Evolutionary conservation across 1,140 invertebrate genomes (phyloP).

Genomic region (Himalopsyche phryganea): DNA sequence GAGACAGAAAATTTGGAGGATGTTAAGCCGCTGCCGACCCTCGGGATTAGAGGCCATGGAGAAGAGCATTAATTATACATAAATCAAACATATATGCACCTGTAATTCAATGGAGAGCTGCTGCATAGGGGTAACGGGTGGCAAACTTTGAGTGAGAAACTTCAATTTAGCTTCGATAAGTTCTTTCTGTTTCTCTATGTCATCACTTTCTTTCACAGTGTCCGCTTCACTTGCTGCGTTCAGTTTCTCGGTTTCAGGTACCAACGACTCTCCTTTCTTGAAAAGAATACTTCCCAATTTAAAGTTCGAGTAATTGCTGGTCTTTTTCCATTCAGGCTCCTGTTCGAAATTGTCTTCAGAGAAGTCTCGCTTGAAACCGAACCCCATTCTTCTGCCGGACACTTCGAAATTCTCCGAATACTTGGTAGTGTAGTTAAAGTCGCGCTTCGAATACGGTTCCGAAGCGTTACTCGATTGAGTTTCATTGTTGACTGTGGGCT

Average conservation of each 20-base stretch:
- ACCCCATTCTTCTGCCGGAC: slow-evolving; percentile 22
- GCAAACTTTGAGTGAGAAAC: slow-evolving; percentile 26
- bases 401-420: slow-evolving; percentile 24
- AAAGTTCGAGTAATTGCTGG: slow-evolving; percentile 15
- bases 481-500: slow-evolving; percentile 9
- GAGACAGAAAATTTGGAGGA: no score
- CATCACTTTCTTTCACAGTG: neutral
- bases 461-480: neutral
- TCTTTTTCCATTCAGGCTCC: neutral
- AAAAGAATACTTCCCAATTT: slow-evolving; percentile 22
- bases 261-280: slow-evolving; percentile 13
- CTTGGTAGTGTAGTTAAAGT: slow-evolving; percentile 22
- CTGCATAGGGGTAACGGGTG: slow-evolving; percentile 27
- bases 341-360: slow-evolving; percentile 9
- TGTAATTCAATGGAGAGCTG: slow-evolving; percentile 28
- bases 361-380: slow-evolving; percentile 18
- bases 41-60: no score
- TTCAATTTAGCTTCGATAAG: slow-evolving; percentile 29
- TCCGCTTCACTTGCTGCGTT: neutral
- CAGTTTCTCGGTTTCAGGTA: slow-evolving; percentile 6
- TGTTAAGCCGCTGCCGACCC: no score
- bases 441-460: slow-evolving; percentile 4
- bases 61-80: no score
- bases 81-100: slow-evolving; percentile 10
- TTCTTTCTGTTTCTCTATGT: slow-evolving; percentile 19